A percentile compares a stretch with the other conserved stretches of the same genome.
These are phyloP conservation scores for Oligia strigilis DNA, from an alignment of 2,888 invertebrate species.

Conservation along the genomic window DNA sequence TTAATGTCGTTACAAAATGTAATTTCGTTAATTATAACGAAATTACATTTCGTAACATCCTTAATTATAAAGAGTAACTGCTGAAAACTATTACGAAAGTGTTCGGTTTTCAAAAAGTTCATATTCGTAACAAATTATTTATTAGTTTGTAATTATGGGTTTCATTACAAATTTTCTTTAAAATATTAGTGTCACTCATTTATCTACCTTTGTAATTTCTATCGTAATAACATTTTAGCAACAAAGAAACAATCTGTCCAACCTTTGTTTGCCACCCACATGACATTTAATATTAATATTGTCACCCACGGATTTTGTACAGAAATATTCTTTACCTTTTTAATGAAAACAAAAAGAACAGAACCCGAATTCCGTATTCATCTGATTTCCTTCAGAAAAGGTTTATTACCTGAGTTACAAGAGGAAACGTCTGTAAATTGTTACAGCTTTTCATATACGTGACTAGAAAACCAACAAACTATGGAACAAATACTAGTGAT, in stretches of 20 bases:
- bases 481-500: slow-evolving; percentile 24
- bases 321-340: slow-evolving; percentile 13
- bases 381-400: slow-evolving; percentile 12
- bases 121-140: neutral
- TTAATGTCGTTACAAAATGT: neutral
- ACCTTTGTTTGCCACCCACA: neutral
- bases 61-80: neutral
- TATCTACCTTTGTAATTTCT: neutral
- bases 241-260: neutral
- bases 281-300: neutral
- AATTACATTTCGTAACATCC: too few species aligned
- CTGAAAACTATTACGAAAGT: neutral
- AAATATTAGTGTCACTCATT: neutral
- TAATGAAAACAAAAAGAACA: slow-evolving; percentile 33
- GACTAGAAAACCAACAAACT: slow-evolving; percentile 35
- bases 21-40: neutral
- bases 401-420: slow-evolving; percentile 26
- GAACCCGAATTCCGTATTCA: slow-evolving; percentile 36
- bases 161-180: neutral
- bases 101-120: neutral
- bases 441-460: slow-evolving; percentile 47
- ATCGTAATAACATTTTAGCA: too few species aligned
- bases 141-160: neutral
- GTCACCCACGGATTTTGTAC: neutral
- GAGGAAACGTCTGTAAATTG: slow-evolving; percentile 29